Conservation (phyloP, 2,113 vertebrate species). For the Eidolon helvum region DNA sequence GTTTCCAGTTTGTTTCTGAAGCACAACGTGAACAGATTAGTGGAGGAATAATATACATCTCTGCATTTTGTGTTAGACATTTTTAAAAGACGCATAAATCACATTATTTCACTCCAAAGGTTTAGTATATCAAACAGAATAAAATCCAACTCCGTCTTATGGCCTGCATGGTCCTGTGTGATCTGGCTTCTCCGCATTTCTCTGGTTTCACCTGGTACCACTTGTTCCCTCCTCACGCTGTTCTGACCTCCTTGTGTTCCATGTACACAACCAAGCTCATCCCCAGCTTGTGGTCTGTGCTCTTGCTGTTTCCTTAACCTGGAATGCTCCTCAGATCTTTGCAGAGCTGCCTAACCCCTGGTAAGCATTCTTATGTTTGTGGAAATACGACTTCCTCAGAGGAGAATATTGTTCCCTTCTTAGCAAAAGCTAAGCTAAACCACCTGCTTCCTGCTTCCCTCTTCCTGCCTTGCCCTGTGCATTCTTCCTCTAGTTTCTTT, state of each 20-base stretch:
- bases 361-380: neutral
- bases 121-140: neutral
- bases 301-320: neutral
- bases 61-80: neutral
- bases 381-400: neutral
- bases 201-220: neutral
- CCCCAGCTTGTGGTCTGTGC: neutral
- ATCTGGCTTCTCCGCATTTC: neutral
- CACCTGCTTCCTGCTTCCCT: neutral
- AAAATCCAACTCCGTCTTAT: neutral
- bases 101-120: neutral
- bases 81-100: neutral
- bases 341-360: neutral
- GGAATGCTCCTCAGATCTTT: neutral
- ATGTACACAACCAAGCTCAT: neutral
- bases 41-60: neutral
- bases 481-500: neutral
- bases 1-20: constrained; percentile 5
- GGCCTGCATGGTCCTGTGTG: accelerated
- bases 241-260: neutral
- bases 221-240: accelerated
- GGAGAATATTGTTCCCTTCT: neutral
- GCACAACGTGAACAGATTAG: neutral
- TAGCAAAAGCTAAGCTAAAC: neutral
- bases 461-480: no score